phyloP scores from a whole-genome alignment of 2,113 vertebrate genomes.

The Oriolus oriolus region DNA sequence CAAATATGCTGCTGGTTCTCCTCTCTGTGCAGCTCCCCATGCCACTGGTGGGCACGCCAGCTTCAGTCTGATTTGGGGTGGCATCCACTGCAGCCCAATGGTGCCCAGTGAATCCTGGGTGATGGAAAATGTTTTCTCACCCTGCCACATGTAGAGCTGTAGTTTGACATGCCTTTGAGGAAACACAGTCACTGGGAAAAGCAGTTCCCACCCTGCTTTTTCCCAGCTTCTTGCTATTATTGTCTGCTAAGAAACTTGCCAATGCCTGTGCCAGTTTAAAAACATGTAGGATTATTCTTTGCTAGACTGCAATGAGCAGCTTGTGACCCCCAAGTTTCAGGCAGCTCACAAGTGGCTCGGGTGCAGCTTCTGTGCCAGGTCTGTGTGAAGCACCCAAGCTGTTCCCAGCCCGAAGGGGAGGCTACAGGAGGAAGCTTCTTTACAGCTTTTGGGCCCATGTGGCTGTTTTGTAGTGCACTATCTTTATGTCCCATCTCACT shows the following conservation, averaged over 20 bases:
- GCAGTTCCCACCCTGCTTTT: neutral
- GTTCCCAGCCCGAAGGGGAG: neutral
- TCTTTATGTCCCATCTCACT: neutral
- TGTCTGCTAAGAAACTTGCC: neutral
- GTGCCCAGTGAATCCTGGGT: neutral
- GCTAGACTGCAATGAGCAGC: neutral
- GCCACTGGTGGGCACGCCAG: neutral
- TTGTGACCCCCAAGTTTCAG: neutral
- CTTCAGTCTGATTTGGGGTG: neutral
- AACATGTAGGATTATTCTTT: neutral
- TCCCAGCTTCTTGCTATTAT: neutral
- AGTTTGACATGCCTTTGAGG: neutral
- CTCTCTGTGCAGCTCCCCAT: neutral
- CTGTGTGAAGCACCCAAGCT: neutral
- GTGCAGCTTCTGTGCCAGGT: neutral
- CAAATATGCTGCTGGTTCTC: neutral
- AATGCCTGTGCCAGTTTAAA: neutral
- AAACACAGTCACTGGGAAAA: neutral
- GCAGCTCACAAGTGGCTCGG: fast-evolving
- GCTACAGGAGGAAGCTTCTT: neutral
- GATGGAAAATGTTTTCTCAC: neutral
- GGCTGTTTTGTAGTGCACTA: neutral
- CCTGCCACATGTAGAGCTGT: neutral
- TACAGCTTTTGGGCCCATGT: neutral
- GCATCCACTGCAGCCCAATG: neutral